Evolutionary conservation across 2,797 vertebrate species (phyloP).

Genomic region (Ciconia nigra): DNA sequence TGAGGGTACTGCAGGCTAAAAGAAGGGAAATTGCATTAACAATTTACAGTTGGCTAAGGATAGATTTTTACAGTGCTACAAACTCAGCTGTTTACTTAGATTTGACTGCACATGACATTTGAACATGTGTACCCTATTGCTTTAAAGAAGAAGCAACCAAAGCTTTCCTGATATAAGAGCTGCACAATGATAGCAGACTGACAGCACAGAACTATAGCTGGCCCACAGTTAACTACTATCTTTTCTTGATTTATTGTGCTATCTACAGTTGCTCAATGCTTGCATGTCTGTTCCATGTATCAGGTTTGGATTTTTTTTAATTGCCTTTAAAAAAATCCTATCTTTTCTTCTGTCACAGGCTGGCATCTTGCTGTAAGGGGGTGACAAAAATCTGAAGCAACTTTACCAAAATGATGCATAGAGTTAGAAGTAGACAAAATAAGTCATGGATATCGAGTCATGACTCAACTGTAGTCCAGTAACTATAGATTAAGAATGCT

Average conservation of each 20-base stretch:
- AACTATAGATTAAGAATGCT: not conserved
- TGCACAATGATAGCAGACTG: not conserved
- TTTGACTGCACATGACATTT: constrained; percentile 39
- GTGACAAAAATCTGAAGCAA: not conserved
- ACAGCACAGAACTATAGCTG: not conserved
- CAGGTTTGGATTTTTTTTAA: not conserved
- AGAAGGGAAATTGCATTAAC: constrained; percentile 41
- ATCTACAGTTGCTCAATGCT: not conserved
- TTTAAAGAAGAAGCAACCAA: constrained; percentile 8
- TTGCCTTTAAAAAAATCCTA: not conserved
- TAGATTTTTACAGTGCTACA: constrained; percentile 22
- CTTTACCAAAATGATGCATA: not conserved
- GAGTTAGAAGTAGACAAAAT: not conserved
- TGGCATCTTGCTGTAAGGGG: not conserved
- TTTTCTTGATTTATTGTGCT: not conserved
- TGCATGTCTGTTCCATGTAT: not conserved
- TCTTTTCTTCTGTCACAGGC: not conserved
- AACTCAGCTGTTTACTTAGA: constrained; percentile 19
- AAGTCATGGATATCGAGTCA: not conserved
- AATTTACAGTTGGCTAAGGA: constrained; percentile 44
- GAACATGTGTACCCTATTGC: constrained; percentile 25
- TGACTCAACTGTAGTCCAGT: not conserved
- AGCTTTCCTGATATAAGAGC: not conserved
- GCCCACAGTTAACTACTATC: not conserved
- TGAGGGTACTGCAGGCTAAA: constrained; percentile 39